Base-by-base conservation (phyloP, 2,797 vertebrate species). In the Gastrophryne carolinensis region DNA sequence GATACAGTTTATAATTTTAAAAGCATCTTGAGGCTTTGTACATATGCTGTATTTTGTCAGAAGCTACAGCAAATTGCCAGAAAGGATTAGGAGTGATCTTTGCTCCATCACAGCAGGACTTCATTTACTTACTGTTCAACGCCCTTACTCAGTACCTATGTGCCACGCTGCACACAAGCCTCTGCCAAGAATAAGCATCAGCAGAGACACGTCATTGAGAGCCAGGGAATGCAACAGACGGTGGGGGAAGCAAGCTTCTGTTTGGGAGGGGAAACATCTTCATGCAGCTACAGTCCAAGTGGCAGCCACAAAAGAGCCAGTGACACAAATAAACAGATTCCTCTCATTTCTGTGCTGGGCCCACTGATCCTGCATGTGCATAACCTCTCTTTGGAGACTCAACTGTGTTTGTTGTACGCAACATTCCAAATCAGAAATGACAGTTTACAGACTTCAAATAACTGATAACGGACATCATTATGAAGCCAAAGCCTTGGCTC, bases 161-260 rank as follows among this genome's bases (percentile, higher is more conserved):
- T 34, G 21, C 73, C 26, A 34, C 29, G 56, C 57, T 41, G 23
- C 64, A 24, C 57, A 39, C n/a, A 35, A 54, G 34, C 19, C 34
- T 10, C 15, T 53, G 73, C 34, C 21, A 56, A 35, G 49, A 53
- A 27, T 41, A 6, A 15, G 47, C 44, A 44, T 54, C 50, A 76
- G 66, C 24, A 62, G 58, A 70, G 66, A 76, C 57, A 63, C 74
- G 65, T 63, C 23, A 35, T 37, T 41, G 66, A 60, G 57, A 70
- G 66, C 23, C 35, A 15, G 27, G 57, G 65, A 69, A 70, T 70
- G 49, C 24, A 63, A 24, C 44, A 63, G 73, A 70, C 47, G 5
- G 57, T 53, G 57, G 73, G n/a, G 73, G 44, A 34, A 62, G 29
- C 57, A 5, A 56, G 47, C 64, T 41, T 68, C 63, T 64, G 56